Conservation (phyloP, 2,797 vertebrate species). For the Notolabrus celidotus region DNA sequence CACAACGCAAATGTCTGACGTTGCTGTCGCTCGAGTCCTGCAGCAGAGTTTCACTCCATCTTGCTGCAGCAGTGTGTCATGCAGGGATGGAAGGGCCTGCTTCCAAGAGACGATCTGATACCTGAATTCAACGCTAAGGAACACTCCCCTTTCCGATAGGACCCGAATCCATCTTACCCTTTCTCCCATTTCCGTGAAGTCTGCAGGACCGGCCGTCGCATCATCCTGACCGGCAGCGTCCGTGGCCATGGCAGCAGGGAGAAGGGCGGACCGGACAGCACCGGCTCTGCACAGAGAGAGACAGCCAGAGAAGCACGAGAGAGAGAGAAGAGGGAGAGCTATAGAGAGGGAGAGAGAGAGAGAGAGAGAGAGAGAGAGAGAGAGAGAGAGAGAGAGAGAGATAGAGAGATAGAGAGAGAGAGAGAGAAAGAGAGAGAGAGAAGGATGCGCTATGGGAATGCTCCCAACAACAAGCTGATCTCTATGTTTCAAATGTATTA, state of each 20-base stretch:
- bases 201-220: slow-evolving; percentile 41
- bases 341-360: not conserved
- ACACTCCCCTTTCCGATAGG: not conserved
- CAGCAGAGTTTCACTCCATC: slow-evolving; percentile 24
- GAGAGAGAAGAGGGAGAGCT: not conserved
- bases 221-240: slow-evolving; percentile 64
- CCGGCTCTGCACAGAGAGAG: slow-evolving; percentile 9
- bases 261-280: slow-evolving; percentile 33
- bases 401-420: not conserved
- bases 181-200: slow-evolving; percentile 80
- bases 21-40: slow-evolving; percentile 10
- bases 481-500: too few species aligned
- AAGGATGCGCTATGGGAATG: slow-evolving; percentile 14
- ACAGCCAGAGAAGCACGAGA: not conserved
- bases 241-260: slow-evolving; percentile 73
- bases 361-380: not conserved
- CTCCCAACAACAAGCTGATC: not conserved
- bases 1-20: not conserved
- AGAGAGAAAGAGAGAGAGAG: not conserved
- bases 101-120: not conserved
- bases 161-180: slow-evolving; percentile 62
- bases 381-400: not conserved
- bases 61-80: slow-evolving; percentile 14
- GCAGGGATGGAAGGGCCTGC: slow-evolving; percentile 19
- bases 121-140: not conserved